A percentile compares a stretch with the other conserved stretches of the same genome.
phyloP scores from a whole-genome alignment of 2,797 vertebrate species.

The Cephalopachus bancanus region DNA sequence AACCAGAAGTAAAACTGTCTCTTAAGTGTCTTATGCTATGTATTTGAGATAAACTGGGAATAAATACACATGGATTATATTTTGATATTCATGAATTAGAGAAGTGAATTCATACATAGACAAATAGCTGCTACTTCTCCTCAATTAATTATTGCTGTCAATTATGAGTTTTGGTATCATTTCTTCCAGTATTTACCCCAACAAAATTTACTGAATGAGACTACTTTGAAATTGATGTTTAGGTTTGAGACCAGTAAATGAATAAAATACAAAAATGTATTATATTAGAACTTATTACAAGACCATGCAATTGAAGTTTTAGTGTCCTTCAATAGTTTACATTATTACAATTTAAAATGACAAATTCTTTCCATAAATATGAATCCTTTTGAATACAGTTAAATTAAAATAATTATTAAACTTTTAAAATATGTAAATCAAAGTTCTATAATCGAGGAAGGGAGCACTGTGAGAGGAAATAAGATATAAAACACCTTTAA shows the following conservation, averaged over 20 bases:
- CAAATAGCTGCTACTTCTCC: not conserved
- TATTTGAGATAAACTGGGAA: not conserved
- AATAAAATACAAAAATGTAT: not conserved
- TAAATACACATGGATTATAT: not conserved
- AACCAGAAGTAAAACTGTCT: not conserved
- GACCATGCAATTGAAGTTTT: not conserved
- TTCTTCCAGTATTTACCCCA: not conserved
- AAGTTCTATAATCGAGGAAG: not conserved
- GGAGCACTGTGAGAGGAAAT: not conserved
- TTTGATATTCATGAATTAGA: not conserved
- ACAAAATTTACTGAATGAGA: not conserved
- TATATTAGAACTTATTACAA: not conserved
- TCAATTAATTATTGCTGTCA: not conserved
- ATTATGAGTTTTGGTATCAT: not conserved
- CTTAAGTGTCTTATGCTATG: not conserved
- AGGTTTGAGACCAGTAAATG: not conserved
- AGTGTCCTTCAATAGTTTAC: not conserved
- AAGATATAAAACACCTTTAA: not conserved
- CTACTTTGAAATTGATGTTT: not conserved
- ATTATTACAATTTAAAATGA: not conserved
- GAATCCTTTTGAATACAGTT: not conserved
- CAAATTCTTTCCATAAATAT: not conserved
- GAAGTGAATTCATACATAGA: not conserved
- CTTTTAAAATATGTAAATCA: conserved; percentile 34
- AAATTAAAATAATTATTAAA: not conserved